Conservation (phyloP, 2,888 invertebrate genomes). For the Philereme transversata region DNA sequence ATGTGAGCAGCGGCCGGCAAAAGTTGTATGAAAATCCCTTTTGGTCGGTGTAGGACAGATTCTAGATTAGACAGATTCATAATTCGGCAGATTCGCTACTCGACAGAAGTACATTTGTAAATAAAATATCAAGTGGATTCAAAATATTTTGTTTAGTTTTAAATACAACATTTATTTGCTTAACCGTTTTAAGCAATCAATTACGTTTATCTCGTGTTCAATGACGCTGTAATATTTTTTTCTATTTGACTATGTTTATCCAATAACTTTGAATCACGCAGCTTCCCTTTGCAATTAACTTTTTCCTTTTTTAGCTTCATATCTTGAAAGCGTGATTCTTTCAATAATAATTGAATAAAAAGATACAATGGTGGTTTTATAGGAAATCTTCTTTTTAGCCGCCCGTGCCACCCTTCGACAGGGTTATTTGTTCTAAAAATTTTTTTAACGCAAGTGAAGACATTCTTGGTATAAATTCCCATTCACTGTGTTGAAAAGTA, state of each 20-base stretch:
- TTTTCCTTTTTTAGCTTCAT: conserved; percentile 2
- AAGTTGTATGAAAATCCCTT: too few relatives aligned
- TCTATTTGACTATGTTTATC: conserved; percentile 3
- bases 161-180: too few relatives aligned
- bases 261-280: conserved; percentile 2
- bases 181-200: too few relatives aligned
- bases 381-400: conserved; percentile 9
- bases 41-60: background rate
- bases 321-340: conserved; percentile 14
- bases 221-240: too few relatives aligned
- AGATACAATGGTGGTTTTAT: conserved; percentile 11
- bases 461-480: background rate
- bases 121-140: conserved; percentile 5
- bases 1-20: too few relatives aligned
- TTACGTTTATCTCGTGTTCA: too few relatives aligned
- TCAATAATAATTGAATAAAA: conserved; percentile 10
- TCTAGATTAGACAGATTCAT: background rate
- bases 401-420: conserved; percentile 7
- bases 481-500: background rate
- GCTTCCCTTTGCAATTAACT: background rate
- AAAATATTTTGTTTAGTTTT: too few relatives aligned
- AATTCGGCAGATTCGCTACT: conserved; percentile 4
- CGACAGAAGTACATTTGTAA: conserved; percentile 3
- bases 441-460: conserved; percentile 6
- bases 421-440: conserved; percentile 2